A percentile compares a stretch with the other conserved stretches of the same genome.
phyloP scores from a whole-genome alignment of 2,888 invertebrate species.

The Machimus rusticus region DNA sequence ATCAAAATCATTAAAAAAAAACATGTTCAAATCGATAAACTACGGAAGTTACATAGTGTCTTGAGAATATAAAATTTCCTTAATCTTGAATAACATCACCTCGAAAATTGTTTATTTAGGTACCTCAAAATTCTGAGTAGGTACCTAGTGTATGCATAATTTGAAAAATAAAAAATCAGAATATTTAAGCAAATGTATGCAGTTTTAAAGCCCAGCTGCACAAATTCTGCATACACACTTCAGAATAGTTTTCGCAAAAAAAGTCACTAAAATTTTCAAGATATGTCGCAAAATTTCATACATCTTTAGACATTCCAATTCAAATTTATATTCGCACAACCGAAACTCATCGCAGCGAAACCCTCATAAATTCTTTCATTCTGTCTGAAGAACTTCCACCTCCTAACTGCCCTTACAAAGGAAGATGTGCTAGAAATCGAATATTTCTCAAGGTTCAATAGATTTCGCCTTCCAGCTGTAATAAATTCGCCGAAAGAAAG shows the following conservation, averaged over 20 bases:
- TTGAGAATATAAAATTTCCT: neutral
- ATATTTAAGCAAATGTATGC: neutral
- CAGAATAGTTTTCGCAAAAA: no score
- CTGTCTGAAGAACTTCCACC: neutral
- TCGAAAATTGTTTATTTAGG: neutral
- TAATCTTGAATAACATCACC: neutral
- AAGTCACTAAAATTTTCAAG: neutral
- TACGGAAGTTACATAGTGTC: neutral
- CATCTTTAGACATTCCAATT: neutral
- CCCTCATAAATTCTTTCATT: neutral
- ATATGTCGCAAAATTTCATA: neutral
- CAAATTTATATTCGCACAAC: neutral
- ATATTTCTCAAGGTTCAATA: neutral
- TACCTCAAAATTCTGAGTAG: neutral
- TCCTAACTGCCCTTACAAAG: neutral
- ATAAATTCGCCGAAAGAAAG: neutral
- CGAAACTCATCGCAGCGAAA: neutral
- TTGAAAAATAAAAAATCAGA: neutral
- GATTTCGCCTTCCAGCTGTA: neutral
- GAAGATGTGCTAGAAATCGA: neutral
- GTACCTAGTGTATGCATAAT: no score
- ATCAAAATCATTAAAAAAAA: neutral
- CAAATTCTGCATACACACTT: neutral
- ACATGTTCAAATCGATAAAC: neutral
- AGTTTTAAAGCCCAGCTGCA: neutral